These are phyloP conservation scores for Beris chalybata DNA, from an alignment of 2,888 invertebrate genomes.

Conservation along the genomic window DNA sequence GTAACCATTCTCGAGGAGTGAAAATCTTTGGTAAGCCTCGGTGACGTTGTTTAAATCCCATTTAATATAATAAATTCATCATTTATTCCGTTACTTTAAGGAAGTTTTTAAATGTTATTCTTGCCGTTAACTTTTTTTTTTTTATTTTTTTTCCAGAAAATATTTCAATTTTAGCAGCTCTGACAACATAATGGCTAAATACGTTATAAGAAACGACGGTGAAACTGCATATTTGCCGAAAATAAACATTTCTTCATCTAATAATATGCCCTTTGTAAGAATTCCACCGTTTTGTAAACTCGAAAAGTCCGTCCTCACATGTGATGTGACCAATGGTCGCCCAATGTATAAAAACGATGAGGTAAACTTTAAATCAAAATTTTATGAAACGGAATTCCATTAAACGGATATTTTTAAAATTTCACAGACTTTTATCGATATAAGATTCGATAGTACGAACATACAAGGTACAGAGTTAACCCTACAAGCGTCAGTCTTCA, in stretches of 20 bases:
- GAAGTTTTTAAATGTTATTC: background rate
- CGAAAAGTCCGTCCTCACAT: constrained; percentile 45
- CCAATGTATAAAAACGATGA: constrained; percentile 48
- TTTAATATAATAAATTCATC: background rate
- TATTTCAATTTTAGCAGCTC: constrained; percentile 52
- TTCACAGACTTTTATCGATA: constrained; percentile 44
- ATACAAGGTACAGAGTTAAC: constrained; percentile 48
- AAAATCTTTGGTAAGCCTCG: no score
- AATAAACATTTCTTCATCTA: constrained; percentile 56
- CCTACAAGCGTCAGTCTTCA: constrained; percentile 52
- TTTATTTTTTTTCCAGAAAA: constrained; percentile 42
- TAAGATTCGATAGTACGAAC: constrained; percentile 51
- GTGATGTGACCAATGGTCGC: constrained; percentile 50
- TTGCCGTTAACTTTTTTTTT: background rate
- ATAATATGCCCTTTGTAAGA: constrained; percentile 50
- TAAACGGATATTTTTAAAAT: background rate
- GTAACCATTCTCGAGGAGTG: no score
- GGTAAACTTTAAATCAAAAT: constrained; percentile 13
- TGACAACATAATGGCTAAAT: constrained; percentile 48
- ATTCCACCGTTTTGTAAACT: constrained; percentile 51
- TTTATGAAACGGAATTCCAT: background rate
- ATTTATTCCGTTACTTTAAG: background rate
- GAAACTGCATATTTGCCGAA: constrained; percentile 59
- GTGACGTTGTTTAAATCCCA: background rate
- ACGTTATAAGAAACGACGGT: constrained; percentile 54